A percentile compares a stretch with the other conserved stretches of the same genome.
phyloP scores from a whole-genome alignment of 2,797 vertebrate species.

The Chaenodraco wilsoni region DNA sequence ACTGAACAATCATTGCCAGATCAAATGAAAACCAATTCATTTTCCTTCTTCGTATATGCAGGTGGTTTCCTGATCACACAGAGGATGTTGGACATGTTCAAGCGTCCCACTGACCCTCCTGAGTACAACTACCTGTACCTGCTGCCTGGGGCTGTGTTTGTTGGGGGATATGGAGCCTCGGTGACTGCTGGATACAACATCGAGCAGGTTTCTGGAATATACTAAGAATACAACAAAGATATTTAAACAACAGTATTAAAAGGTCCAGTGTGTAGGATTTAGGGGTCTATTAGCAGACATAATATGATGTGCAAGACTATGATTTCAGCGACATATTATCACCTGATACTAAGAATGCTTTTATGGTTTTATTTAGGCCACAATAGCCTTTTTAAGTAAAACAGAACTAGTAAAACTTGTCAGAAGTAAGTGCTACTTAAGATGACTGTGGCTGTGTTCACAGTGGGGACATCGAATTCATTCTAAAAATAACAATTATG shows the following conservation, averaged over 20 bases:
- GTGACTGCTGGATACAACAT: slow-evolving; percentile 74
- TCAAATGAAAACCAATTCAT: background rate
- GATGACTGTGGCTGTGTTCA: background rate
- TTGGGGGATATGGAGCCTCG: slow-evolving; percentile 82
- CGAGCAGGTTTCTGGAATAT: slow-evolving; percentile 74
- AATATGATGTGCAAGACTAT: too few species aligned
- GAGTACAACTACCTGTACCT: slow-evolving; percentile 86
- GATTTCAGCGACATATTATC: too few species aligned
- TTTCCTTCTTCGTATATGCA: slow-evolving; percentile 37
- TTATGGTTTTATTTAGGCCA: too few species aligned
- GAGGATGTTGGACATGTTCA: slow-evolving; percentile 88
- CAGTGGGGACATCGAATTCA: too few species aligned
- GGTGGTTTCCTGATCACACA: slow-evolving; percentile 87
- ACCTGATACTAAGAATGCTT: too few species aligned
- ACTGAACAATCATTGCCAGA: background rate
- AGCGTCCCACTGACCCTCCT: slow-evolving; percentile 85
- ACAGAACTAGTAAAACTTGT: background rate
- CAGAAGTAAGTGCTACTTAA: background rate
- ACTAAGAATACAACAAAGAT: background rate
- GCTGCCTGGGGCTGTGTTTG: slow-evolving; percentile 79
- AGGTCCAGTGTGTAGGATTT: too few species aligned
- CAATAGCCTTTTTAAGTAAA: too few species aligned
- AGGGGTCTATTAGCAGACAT: too few species aligned
- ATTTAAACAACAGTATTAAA: background rate
- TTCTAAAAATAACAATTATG: too few species aligned